Evolutionary conservation across 1,140 invertebrate genomes (phyloP), one percentile per base, ranked within the genome.

Genomic region (Globodera ellingtonae): DNA sequence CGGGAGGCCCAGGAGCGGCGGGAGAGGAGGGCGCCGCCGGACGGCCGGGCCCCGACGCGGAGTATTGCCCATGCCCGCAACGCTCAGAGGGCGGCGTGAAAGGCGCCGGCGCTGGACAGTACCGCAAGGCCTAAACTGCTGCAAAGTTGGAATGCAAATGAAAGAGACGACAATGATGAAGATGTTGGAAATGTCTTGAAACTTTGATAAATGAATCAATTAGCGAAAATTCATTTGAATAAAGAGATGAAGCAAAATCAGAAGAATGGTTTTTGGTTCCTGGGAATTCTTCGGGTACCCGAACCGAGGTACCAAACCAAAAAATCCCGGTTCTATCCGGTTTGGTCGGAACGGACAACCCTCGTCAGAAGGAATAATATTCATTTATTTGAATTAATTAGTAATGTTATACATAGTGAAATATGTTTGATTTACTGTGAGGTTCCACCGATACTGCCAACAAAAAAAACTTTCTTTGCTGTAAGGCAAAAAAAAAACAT

Each of bases 21-120:
- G 75, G 79, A 59, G 47, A 73, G 52, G 52, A 84, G 73, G 56
- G 80, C 71, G 52, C 69, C 44, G 24, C 80, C 52, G 79, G 79
- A 65, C 35, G 71, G 8, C 81, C 81, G 6, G 81, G 81, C 24
- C 50, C 65, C 47, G 82, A 83, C 59, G 81, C 81, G 21, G 82
- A 83, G 35, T 82, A 82, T 62, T 82, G 81, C 24, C 81, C 69
- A 4, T 82, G 81, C 72, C 81, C 81, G 13, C 56, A 72, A 35
- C 80, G 79, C 47, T 81, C 79, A 44, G 78, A 56, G 59, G 79
- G 75, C 21, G 50, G 81, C 75, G 56, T 80, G 75, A 52, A 84
- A 80, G 48, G 82, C 66, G 47, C 82, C 82, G 13, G 81, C 71
- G 50, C 83, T 78, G 72, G 77, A 76, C 44, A 65, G 72, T 18